phyloP scores from a whole-genome alignment of 2,888 invertebrate species.

The Acanthosoma haemorrhoidale region DNA sequence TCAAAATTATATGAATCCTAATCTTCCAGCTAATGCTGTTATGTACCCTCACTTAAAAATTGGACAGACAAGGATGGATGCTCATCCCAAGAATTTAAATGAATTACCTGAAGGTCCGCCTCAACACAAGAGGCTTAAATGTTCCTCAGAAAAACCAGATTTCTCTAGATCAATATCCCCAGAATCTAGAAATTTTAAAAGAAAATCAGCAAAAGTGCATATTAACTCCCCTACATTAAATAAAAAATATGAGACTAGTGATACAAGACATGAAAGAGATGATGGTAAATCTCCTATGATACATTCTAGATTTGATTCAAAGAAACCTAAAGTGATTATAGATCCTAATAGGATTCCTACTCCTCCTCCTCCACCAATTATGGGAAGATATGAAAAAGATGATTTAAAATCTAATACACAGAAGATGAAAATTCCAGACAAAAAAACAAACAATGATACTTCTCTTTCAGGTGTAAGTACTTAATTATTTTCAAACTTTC shows the following conservation, averaged over 20 bases:
- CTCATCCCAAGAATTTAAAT: not conserved
- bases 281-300: not conserved
- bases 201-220: not conserved
- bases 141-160: not conserved
- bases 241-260: not conserved
- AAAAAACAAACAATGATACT: not conserved
- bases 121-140: not conserved
- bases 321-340: conserved; percentile 13
- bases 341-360: conserved; percentile 27
- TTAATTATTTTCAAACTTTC: too few relatives aligned
- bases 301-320: not conserved
- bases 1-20: not conserved
- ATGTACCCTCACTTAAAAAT: conserved; percentile 3
- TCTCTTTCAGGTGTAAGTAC: not conserved
- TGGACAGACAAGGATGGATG: not conserved
- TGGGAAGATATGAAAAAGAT: not conserved
- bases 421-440: not conserved
- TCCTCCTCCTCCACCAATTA: conserved; percentile 24
- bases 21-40: not conserved
- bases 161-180: not conserved
- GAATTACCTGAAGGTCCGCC: not conserved
- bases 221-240: not conserved
- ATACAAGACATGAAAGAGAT: not conserved
- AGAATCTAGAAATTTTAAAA: conserved; percentile 4
- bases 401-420: not conserved